A percentile compares a stretch with the other conserved stretches of the same genome.
Conservation (phyloP, 2,797 vertebrate species). For the Hippocampus kuda region DNA sequence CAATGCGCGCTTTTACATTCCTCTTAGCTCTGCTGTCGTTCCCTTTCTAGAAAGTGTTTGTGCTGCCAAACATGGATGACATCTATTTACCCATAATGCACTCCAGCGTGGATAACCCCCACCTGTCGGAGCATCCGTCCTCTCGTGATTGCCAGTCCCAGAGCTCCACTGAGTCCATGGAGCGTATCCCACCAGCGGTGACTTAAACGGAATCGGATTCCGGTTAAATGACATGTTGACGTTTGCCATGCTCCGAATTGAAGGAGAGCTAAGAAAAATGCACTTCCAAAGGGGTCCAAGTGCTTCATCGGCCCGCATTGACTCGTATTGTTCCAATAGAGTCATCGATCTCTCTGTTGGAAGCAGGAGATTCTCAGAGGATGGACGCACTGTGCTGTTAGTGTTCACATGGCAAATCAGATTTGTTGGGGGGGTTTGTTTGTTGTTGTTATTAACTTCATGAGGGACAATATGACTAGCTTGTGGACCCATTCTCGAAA, state of each 20-base stretch:
- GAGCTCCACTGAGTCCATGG: slow-evolving; percentile 45
- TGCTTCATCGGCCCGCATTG: not conserved
- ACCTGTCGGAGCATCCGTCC: slow-evolving; percentile 18
- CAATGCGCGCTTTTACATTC: not conserved
- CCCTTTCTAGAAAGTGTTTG: slow-evolving; percentile 76
- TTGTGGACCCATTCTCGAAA: too few species aligned
- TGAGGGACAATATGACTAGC: too few species aligned
- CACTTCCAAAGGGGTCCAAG: not conserved
- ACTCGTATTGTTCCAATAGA: not conserved
- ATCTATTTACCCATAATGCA: slow-evolving; percentile 80
- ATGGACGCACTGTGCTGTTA: too few species aligned
- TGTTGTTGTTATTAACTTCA: too few species aligned
- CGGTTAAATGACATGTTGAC: not conserved
- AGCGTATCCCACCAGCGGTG: slow-evolving; percentile 35
- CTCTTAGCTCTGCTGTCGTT: not conserved
- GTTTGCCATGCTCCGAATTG: not conserved
- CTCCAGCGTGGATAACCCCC: slow-evolving; percentile 51
- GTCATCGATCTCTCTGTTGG: not conserved
- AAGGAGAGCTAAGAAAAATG: not conserved
- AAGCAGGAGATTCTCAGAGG: not conserved
- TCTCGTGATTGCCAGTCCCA: slow-evolving; percentile 30
- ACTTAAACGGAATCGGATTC: slow-evolving; percentile 30
- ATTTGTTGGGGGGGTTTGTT: too few species aligned
- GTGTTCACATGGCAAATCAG: too few species aligned
- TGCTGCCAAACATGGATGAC: slow-evolving; percentile 89